Conservation (phyloP, 2,113 vertebrate genomes). For the Riparia riparia region DNA sequence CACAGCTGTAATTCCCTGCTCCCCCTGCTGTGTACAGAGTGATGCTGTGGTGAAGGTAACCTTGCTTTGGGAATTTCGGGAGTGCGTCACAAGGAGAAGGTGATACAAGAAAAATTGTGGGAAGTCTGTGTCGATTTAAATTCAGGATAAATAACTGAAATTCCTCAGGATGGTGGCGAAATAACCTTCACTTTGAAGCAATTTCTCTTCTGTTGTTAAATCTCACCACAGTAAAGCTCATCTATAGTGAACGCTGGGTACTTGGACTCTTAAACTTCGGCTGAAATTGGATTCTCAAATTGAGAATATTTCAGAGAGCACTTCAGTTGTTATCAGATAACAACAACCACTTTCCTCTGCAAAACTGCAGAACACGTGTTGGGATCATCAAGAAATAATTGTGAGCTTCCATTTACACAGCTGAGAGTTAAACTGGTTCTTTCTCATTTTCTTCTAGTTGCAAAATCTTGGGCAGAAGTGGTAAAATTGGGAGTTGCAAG, state of each 20-base stretch:
- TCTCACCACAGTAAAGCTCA: background rate
- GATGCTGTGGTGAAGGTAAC: background rate
- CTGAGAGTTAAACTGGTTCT: background rate
- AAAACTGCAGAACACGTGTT: background rate
- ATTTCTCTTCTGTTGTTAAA: background rate
- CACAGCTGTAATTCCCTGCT: background rate
- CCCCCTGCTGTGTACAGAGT: background rate
- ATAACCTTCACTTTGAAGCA: background rate
- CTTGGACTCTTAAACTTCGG: background rate
- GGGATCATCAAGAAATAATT: background rate
- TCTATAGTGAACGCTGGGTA: rapidly evolving
- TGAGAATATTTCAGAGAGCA: background rate
- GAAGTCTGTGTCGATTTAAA: background rate
- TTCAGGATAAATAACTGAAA: background rate
- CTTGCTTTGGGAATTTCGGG: background rate
- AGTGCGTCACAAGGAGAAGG: background rate
- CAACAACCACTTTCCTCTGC: background rate
- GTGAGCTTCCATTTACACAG: background rate
- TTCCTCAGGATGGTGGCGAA: background rate
- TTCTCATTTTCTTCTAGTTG: constrained; percentile 64
- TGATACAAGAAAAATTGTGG: background rate
- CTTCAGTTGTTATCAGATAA: background rate
- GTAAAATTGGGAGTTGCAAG: constrained; percentile 84
- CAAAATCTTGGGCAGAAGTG: constrained; percentile 83
- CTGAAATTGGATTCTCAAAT: background rate